These are phyloP conservation scores for Lemur catta DNA, from an alignment of 2,797 vertebrate species.

Conservation along the genomic window DNA sequence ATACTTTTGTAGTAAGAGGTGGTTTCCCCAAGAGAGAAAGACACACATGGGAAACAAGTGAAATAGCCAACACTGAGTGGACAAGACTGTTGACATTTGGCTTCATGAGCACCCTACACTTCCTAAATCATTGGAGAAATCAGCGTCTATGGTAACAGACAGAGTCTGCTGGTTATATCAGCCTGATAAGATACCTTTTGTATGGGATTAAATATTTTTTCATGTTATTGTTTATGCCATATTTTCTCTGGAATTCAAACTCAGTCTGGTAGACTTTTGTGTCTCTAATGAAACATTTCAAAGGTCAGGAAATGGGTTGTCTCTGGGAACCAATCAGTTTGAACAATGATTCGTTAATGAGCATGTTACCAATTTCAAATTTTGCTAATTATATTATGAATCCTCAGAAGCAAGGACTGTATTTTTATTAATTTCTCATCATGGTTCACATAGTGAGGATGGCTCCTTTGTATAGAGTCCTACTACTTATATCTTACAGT, in stretches of 20 bases:
- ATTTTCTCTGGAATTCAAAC: conserved; percentile 5
- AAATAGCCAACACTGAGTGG: background rate
- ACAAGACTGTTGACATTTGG: conserved; percentile 5
- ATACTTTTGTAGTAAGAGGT: background rate
- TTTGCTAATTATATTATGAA: background rate
- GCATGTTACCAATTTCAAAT: background rate
- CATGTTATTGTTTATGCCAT: background rate
- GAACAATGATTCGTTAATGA: background rate
- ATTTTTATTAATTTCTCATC: background rate
- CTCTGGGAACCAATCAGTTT: background rate
- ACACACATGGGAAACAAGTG: background rate
- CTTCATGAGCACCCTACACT: background rate
- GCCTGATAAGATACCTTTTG: background rate
- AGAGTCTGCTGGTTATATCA: background rate
- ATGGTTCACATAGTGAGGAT: background rate
- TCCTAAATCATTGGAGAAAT: conserved; percentile 9
- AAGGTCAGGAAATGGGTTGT: background rate
- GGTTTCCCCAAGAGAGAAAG: background rate
- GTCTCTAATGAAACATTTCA: conserved; percentile 30
- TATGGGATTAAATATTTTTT: background rate
- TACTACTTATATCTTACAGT: background rate
- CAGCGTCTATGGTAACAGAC: conserved; percentile 4
- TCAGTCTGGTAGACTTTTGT: background rate
- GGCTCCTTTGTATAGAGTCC: background rate
- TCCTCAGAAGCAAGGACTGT: background rate